Conservation (phyloP, 2,797 vertebrate species). For the Podargus strigoides region DNA sequence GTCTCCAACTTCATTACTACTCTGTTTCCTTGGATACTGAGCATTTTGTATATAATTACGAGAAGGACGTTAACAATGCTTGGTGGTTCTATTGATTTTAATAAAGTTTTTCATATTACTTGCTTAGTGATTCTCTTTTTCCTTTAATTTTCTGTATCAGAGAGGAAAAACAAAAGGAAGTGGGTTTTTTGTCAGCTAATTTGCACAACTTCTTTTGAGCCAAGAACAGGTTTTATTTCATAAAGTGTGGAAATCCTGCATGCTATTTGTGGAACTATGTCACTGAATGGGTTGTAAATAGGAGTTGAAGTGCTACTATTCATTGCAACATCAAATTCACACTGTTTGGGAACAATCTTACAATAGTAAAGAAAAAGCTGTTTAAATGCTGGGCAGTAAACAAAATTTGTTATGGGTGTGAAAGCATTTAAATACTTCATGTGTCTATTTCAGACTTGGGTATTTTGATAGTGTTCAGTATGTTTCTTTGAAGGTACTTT, state of each 20-base stretch:
- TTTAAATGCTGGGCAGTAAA: conserved; percentile 59
- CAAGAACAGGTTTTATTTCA: conserved; percentile 25
- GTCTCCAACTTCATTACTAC: conserved; percentile 45
- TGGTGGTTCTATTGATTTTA: conserved; percentile 33
- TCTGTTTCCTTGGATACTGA: conserved; percentile 53
- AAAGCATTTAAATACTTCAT: conserved; percentile 61
- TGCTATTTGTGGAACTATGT: conserved; percentile 34
- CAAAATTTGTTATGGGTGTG: conserved; percentile 58
- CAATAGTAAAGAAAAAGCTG: conserved; percentile 52
- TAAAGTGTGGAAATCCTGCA: background rate
- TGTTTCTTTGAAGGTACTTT: conserved; percentile 52
- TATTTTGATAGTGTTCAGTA: conserved; percentile 48
- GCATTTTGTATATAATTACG: conserved; percentile 34
- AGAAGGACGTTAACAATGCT: background rate
- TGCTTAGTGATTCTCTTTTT: background rate
- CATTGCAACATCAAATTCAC: conserved; percentile 47
- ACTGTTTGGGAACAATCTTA: conserved; percentile 58
- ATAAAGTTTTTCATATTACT: conserved; percentile 10
- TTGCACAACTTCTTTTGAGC: conserved; percentile 36
- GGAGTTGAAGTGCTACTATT: conserved; percentile 35
- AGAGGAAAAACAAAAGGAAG: conserved; percentile 18
- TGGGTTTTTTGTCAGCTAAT: conserved; percentile 34
- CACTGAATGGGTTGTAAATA: conserved; percentile 23
- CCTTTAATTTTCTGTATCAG: background rate
- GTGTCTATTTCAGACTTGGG: conserved; percentile 41